phyloP scores from a whole-genome alignment of 1,140 invertebrate genomes.

The Drosophila baimaii region DNA sequence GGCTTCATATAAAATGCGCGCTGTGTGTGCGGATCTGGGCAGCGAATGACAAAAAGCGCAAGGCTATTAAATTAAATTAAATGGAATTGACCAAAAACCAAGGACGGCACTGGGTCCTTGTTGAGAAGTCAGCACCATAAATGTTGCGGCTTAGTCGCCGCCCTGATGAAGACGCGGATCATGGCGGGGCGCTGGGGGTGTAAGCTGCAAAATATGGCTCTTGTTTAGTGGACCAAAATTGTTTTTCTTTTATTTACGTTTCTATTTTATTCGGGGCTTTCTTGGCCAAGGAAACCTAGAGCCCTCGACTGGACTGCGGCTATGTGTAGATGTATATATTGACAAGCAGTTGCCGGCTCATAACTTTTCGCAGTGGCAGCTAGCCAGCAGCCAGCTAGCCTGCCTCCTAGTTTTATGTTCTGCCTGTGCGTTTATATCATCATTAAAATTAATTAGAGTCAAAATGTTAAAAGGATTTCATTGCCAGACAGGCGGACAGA shows the following conservation, averaged over 20 bases:
- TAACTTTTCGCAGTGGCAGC: slow-evolving; percentile 35
- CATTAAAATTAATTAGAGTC: slow-evolving; percentile 84
- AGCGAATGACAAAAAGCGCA: slow-evolving; percentile 82
- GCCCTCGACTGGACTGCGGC: slow-evolving; percentile 3
- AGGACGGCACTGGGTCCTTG: slow-evolving; percentile 58
- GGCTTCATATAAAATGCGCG: slow-evolving; percentile 68
- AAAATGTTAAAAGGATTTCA: slow-evolving; percentile 80
- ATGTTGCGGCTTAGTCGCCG: slow-evolving; percentile 48
- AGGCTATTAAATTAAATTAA: slow-evolving; percentile 84
- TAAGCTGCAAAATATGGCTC: slow-evolving; percentile 59
- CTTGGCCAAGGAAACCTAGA: slow-evolving; percentile 19
- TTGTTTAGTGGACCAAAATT: slow-evolving; percentile 55
- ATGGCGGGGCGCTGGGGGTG: slow-evolving; percentile 7
- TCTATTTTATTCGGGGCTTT: slow-evolving; percentile 15
- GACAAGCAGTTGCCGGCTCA: slow-evolving; percentile 50
- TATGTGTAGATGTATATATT: slow-evolving; percentile 45
- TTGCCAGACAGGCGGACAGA: slow-evolving; percentile 43
- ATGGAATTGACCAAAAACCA: slow-evolving; percentile 78
- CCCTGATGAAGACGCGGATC: slow-evolving; percentile 24
- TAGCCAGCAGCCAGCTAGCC: slow-evolving; percentile 9
- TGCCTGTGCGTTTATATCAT: slow-evolving; percentile 65
- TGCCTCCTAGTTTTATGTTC: slow-evolving; percentile 45
- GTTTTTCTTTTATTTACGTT: slow-evolving; percentile 48
- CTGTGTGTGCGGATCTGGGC: slow-evolving; percentile 50
- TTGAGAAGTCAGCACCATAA: slow-evolving; percentile 64